A percentile compares a stretch with the other conserved stretches of the same genome.
These are phyloP conservation scores for Epistrophella euchroma DNA, from an alignment of 2,888 invertebrate species.

Conservation along the genomic window DNA sequence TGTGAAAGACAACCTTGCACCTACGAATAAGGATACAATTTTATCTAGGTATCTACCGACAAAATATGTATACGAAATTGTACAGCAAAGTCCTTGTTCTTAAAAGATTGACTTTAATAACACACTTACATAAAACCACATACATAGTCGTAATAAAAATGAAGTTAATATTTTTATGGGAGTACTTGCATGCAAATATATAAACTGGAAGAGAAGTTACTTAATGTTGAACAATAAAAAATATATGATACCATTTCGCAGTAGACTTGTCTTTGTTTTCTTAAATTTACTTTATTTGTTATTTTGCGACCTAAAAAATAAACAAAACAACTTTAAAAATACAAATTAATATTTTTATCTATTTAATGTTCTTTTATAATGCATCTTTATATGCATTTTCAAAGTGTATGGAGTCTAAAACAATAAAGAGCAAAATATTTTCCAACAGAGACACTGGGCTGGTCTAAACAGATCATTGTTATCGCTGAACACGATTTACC, in stretches of 20 bases:
- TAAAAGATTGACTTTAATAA: slow-evolving; percentile 60
- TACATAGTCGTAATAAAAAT: slow-evolving; percentile 18
- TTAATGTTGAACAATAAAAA: background rate
- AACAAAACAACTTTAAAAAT: too few species aligned
- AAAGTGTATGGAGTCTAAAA: too few species aligned
- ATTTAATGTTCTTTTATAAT: too few species aligned
- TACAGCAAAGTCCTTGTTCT: slow-evolving; percentile 34
- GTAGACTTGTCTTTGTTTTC: background rate
- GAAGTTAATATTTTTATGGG: slow-evolving; percentile 18
- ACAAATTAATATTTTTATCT: too few species aligned
- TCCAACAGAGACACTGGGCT: too few species aligned
- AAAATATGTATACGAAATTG: background rate
- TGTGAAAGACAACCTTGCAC: slow-evolving; percentile 68
- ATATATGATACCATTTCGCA: background rate
- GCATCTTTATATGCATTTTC: too few species aligned
- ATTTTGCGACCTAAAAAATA: too few species aligned
- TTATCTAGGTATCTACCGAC: slow-evolving; percentile 36
- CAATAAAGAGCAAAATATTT: too few species aligned
- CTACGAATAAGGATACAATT: slow-evolving; percentile 29
- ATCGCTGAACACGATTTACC: too few species aligned
- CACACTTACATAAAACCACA: slow-evolving; percentile 32
- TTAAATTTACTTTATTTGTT: background rate
- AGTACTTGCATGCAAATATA: slow-evolving; percentile 1
- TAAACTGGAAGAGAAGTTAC: background rate
- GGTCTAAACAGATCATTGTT: too few species aligned